Base-by-base conservation (phyloP, 2,113 vertebrate genomes). In the Empidonax alnorum region DNA sequence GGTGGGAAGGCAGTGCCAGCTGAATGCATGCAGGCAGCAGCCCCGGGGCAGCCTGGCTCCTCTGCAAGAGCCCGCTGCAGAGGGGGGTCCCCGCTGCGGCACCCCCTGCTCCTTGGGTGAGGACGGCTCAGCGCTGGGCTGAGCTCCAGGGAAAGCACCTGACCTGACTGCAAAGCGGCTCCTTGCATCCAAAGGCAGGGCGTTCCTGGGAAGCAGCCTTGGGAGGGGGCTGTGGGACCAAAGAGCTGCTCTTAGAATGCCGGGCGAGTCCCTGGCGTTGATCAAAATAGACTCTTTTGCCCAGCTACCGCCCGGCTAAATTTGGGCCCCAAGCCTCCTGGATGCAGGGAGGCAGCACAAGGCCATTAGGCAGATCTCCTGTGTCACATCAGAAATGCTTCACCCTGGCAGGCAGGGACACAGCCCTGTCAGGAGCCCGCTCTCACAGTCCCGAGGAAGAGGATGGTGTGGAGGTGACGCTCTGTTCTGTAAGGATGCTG, bases 261-360 rank as follows among this genome's bases (percentile, higher is more conserved):
- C 1, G 4, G 30, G 30, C 0, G 6, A 50, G 31, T 39, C 14
- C 67, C 76, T 4, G 0, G 14, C 3, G 0, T 24, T 1, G 56
- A 65, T 59, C 18, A 8, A 86, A 96, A 63, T 5, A 35, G 56
- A n/a, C 1, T 3, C 3, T n/a, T n/a, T 42, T 67, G 17, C 62
- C 72, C 73, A 33, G 65, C 24, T 71, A 28, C 81, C 0, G 13
- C 37, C 14, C 12, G 3, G 81, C 35, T 86, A 31, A 72, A 86
- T 73, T 14, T 5, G 46, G 67, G 61, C 56, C 28, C 59, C 73
- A 10, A 10, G 44, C 25, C 15, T 31, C 47, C 12, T 1, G 0
- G 47, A 41, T 13, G 2, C 41, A 3, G 0, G 19, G 41, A 46
- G 0, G 14, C 33, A 39, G 83, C 58, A 9, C 50, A 31, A 37